A percentile compares a stretch with the other conserved stretches of the same genome.
Conservation (phyloP, 2,888 invertebrate species). For the Caenorhabditis sp. region DNA sequence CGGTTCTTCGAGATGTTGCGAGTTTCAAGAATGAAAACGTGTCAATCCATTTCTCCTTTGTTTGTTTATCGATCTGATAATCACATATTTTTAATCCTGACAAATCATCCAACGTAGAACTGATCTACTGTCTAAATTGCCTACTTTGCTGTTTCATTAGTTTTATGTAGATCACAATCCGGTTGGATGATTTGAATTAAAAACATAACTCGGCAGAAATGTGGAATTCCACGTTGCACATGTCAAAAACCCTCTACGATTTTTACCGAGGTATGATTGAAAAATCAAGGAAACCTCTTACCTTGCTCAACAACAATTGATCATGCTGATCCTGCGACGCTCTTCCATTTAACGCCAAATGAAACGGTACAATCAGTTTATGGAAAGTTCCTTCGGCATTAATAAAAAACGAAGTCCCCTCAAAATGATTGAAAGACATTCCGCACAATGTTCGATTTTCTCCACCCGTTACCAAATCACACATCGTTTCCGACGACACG, state of each 20-base stretch:
- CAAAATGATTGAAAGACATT: conserved; percentile 9
- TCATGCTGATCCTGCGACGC: conserved; percentile 56
- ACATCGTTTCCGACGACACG: conserved; percentile 25
- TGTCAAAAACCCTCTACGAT: too few relatives aligned
- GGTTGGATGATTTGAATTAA: too few relatives aligned
- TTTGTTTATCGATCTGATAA: conserved; percentile 1
- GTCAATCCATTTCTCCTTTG: not conserved
- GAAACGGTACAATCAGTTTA: conserved; percentile 56
- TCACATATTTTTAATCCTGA: too few relatives aligned
- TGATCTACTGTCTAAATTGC: too few relatives aligned
- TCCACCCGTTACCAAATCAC: conserved; percentile 37
- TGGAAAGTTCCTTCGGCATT: conserved; percentile 43
- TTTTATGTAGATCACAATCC: too few relatives aligned
- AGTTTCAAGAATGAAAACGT: conserved; percentile 18
- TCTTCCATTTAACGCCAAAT: conserved; percentile 54
- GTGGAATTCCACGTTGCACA: too few relatives aligned
- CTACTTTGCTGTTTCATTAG: too few relatives aligned
- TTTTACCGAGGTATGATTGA: too few relatives aligned
- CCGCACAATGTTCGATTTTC: conserved; percentile 38
- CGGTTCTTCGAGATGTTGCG: conserved; percentile 13
- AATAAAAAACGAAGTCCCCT: conserved; percentile 32
- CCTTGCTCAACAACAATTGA: conserved; percentile 54
- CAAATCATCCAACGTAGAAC: too few relatives aligned
- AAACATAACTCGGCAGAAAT: too few relatives aligned
- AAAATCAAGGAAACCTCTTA: conserved; percentile 6